These are phyloP conservation scores for Mesembrinibis cayennensis DNA, from an alignment of 2,113 vertebrate genomes.

Conservation along the genomic window DNA sequence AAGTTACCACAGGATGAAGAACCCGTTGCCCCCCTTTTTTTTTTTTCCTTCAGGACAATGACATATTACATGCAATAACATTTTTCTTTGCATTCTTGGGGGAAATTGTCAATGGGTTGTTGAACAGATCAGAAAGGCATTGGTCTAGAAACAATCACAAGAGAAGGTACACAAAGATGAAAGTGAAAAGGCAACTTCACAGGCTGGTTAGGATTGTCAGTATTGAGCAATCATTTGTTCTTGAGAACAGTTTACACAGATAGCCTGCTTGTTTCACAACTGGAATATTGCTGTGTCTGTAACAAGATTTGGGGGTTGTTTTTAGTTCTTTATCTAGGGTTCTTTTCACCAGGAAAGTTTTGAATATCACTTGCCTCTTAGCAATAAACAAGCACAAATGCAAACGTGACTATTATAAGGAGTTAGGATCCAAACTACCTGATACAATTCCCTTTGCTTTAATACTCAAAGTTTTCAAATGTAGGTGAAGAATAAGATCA, in stretches of 20 bases:
- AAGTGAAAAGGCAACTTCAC: background rate
- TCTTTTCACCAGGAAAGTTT: background rate
- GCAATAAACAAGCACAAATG: background rate
- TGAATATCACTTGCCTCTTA: background rate
- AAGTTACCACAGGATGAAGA: background rate
- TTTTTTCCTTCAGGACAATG: background rate
- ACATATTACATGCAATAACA: background rate
- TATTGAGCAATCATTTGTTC: background rate
- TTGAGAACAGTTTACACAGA: background rate
- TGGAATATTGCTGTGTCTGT: background rate
- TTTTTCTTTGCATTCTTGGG: background rate
- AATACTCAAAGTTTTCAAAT: background rate
- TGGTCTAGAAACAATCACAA: background rate
- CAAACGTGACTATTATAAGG: background rate
- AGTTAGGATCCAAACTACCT: background rate
- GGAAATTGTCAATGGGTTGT: background rate
- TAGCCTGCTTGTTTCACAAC: background rate
- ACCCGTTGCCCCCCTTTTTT: background rate
- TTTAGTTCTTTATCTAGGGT: background rate
- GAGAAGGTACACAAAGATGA: background rate
- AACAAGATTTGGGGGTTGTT: background rate
- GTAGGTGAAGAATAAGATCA: background rate
- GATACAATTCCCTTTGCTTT: background rate
- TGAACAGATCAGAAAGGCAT: background rate
- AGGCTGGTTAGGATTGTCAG: background rate